Percentiles rank a stretch among this genome's conserved stretches.
Evolutionary conservation across 1,140 invertebrate species (phyloP).

Genomic region (Conopomorpha cramerella): DNA sequence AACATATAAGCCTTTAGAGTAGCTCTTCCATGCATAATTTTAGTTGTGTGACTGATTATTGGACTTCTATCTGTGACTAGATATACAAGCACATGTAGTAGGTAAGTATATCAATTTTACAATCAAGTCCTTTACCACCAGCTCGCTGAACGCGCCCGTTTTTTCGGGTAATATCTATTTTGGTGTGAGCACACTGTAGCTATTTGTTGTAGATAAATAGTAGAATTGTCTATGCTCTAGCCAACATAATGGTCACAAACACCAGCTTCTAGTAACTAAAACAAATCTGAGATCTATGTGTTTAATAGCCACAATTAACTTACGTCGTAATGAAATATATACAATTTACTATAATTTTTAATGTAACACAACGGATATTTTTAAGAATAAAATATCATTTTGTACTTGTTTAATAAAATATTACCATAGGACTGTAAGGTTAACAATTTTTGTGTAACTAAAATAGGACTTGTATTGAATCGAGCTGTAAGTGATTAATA

Average conservation of each 20-base stretch:
- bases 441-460: constrained; percentile 50
- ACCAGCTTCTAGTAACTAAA: too few species aligned
- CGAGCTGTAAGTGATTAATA: constrained; percentile 40
- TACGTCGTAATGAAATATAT: constrained; percentile 34
- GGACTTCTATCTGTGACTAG: too few species aligned
- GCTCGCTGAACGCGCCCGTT: too few species aligned
- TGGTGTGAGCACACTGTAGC: constrained; percentile 7
- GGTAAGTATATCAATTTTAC: constrained; percentile 28
- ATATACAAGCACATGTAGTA: constrained; percentile 27
- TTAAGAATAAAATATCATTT: constrained; percentile 56
- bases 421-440: constrained; percentile 52
- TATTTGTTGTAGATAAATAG: constrained; percentile 14
- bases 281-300: too few species aligned
- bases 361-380: constrained; percentile 51
- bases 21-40: constrained; percentile 43
- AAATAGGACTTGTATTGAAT: constrained; percentile 44
- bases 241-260: too few species aligned
- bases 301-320: constrained; percentile 32
- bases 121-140: too few species aligned
- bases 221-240: too few species aligned
- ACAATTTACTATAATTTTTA: constrained; percentile 54
- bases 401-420: constrained; percentile 59
- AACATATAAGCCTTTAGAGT: constrained; percentile 53
- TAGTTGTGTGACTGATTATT: too few species aligned
- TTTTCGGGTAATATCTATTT: too few species aligned